Conservation (phyloP, 2,113 vertebrate species). For the Lampris megalopsis region DNA sequence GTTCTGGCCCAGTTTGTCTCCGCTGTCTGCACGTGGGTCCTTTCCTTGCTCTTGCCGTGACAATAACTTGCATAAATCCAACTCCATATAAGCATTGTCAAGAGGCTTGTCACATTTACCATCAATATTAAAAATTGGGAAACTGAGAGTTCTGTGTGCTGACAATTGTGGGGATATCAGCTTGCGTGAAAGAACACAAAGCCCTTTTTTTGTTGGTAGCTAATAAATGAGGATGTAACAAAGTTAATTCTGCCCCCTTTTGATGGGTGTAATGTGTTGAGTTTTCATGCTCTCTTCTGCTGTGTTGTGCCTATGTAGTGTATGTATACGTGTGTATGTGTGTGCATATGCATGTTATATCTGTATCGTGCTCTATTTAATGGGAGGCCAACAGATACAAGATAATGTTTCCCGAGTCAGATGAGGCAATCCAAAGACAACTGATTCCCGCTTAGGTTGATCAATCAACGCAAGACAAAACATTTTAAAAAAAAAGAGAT, state of each 20-base stretch:
- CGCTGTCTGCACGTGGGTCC: too few species aligned
- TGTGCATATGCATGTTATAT: slow-evolving; percentile 18
- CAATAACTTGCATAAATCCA: slow-evolving; percentile 21
- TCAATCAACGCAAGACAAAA: too few species aligned
- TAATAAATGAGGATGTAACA: slow-evolving; percentile 30
- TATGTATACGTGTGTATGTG: slow-evolving; percentile 8
- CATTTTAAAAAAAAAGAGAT: too few species aligned
- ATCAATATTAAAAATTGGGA: slow-evolving; percentile 36
- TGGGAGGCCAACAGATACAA: slow-evolving; percentile 21
- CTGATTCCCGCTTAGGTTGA: not conserved
- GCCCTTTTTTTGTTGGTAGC: slow-evolving; percentile 31
- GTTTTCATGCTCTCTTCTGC: not conserved
- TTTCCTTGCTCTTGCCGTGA: too few species aligned
- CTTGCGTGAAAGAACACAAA: slow-evolving; percentile 30
- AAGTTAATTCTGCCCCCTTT: not conserved
- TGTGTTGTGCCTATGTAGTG: not conserved
- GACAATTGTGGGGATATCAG: slow-evolving; percentile 25
- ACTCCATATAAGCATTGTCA: slow-evolving; percentile 17
- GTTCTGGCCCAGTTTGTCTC: too few species aligned
- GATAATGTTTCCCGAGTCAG: slow-evolving; percentile 25
- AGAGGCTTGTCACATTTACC: slow-evolving; percentile 36
- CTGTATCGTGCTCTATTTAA: slow-evolving; percentile 35
- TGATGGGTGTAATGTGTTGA: slow-evolving; percentile 16
- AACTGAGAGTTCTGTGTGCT: slow-evolving; percentile 31
- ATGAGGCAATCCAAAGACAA: slow-evolving; percentile 10